Base-by-base conservation (phyloP, 37 sponge, comb jelly and placozoan genomes). In the Amphimedon queenslandica region DNA sequence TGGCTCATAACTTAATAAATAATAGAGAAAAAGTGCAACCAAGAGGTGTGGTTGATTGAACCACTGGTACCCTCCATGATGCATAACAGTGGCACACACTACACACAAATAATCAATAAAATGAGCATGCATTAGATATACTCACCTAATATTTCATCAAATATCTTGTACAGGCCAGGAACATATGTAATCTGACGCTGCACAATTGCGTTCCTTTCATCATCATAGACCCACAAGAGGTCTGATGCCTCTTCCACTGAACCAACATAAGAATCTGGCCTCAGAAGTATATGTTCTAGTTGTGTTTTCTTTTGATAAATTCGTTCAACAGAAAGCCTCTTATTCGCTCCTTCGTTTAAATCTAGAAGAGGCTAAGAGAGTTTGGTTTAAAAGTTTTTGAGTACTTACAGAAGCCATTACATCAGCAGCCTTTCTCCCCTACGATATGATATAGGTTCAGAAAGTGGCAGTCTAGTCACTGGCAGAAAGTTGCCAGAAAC, bases 111-210 rank as follows among this genome's bases (percentile, higher is more conserved):
- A 8, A 18, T 47, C 51, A 8, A 18, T 47, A 13, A 8, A 47
- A 47, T 8, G 51, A 47, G 51, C 13, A 47, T 47, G 51, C 13
- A 47, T 13, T 13, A 60, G 23, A 6, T 47, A 13, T 38, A 64
- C 77, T 41, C 40, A 90, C 90, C 90, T 35, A 95, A 66, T 57
- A 97, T 97, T 68, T 97, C 98, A 63, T 97, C 98, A 63, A 94
- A 97, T 33, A 97, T 97, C 82, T 97, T 97, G 88, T 97, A 97
- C 42, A 97, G 85, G 0, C 98, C 98, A 20, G 98, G 98, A 2
- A 94, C 95, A 80, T 78, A 94, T n/a, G 88, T 91, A 34, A 94
- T 71, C 43, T 80, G 63, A 33, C 76, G 81, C 40, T 81, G 58
- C 4, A 91, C 82, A 40, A 97, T 91, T 34, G 87, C 95, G 10